Evolutionary conservation across 2,888 invertebrate genomes (phyloP).

Genomic region (Ennomos erosarius): DNA sequence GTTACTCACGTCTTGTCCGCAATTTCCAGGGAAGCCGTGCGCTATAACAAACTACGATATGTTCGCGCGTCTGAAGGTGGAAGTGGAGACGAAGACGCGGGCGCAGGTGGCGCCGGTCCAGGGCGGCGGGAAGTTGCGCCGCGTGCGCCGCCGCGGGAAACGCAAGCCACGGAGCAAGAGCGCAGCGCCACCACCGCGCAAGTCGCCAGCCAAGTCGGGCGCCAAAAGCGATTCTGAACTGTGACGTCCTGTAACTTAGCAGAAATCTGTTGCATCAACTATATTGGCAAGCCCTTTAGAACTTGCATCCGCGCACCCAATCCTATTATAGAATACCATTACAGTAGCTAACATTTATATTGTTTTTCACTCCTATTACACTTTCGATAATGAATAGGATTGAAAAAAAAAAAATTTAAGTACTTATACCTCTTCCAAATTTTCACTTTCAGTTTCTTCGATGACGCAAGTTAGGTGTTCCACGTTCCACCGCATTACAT

Average conservation of each 20-base stretch:
- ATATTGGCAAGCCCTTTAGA: too few relatives aligned
- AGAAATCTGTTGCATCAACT: too few relatives aligned
- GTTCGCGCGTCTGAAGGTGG: conserved; percentile 77
- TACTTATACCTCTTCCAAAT: too few relatives aligned
- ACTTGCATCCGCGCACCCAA: too few relatives aligned
- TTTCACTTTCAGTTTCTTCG: too few relatives aligned
- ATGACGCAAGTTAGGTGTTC: too few relatives aligned
- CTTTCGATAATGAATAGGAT: too few relatives aligned
- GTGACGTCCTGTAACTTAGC: conserved; percentile 38
- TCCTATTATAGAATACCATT: too few relatives aligned
- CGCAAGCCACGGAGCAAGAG: conserved; percentile 76
- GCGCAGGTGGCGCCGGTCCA: conserved; percentile 56
- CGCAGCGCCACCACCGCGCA: conserved; percentile 66
- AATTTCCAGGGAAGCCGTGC: conserved; percentile 75
- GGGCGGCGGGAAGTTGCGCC: conserved; percentile 59
- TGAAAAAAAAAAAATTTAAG: too few relatives aligned
- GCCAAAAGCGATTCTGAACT: conserved; percentile 80
- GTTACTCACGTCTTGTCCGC: not conserved
- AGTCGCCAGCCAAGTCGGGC: conserved; percentile 63
- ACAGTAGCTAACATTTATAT: too few relatives aligned
- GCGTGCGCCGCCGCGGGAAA: conserved; percentile 61
- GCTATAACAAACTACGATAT: conserved; percentile 80
- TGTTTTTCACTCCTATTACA: too few relatives aligned
- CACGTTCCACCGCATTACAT: too few relatives aligned
- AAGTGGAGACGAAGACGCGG: conserved; percentile 72